Evolutionary conservation across 1,140 invertebrate species (phyloP), one percentile per base, ranked within the genome.

Genomic region (Samia ricini): DNA sequence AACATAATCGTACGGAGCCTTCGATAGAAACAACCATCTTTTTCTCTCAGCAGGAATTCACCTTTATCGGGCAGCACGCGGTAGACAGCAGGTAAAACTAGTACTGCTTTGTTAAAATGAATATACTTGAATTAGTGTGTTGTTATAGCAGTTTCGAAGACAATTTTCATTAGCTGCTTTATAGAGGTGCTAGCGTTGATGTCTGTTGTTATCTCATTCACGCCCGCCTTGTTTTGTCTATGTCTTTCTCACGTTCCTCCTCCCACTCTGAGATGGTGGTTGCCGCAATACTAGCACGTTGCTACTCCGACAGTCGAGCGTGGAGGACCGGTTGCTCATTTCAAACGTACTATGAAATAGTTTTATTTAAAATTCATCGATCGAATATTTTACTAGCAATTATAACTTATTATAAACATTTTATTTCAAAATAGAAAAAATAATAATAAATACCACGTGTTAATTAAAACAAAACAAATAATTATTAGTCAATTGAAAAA

Each of bases 41-140:
- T 88, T 82, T 88, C 85, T 80, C 85, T 84, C 86, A 61, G 69
- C 74, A 81, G 82, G 86, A 88, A 89, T 89, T 85, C 76, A 80
- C 86, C 86, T 89, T 82, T 80, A 82, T 81, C 85, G 86, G 86
- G 84, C 74, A 76, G 82, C 74, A 81, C 77, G 78, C 78, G 69
- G 77, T 66, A 64, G 60, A 65, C 69, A 71, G 83, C 85, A 88
- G 80, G 85, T 89, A 85, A 84, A 85, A 89, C 86, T 81, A 67
- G 83, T 88, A 85, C 84, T 79, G 86, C 58, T 52, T 58, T 74
- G 70, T 69, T 54, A 79, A 78, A 84, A 74, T 84, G 63, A 63
- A 77, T 61, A 79, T 60, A 61, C 68, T 48, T 57, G 36, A 61
- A 60, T 65, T 68, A 60, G 51, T 65, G 54, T 66, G 66, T 67